A percentile compares a stretch with the other conserved stretches of the same genome.
Evolutionary conservation across 2,797 vertebrate species (phyloP).

Genomic region (Paramormyrops hopkinsi): DNA sequence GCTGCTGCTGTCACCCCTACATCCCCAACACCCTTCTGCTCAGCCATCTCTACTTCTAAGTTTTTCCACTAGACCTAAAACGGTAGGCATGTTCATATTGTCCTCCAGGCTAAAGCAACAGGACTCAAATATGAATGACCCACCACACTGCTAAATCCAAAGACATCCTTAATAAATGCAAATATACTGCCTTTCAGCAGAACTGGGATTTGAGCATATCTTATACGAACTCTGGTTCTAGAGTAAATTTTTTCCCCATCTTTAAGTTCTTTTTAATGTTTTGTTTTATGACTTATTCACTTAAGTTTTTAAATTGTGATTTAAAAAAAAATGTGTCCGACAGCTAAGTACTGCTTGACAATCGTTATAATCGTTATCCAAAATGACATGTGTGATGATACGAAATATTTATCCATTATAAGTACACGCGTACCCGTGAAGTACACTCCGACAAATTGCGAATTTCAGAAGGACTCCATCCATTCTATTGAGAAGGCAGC

Average conservation of each 20-base stretch:
- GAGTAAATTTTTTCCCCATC: neutral
- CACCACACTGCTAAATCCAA: slow-evolving; percentile 51
- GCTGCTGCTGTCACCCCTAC: slow-evolving; percentile 22
- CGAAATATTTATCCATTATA: neutral
- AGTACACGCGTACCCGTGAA: neutral
- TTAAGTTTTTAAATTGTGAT: neutral
- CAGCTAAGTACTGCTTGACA: neutral
- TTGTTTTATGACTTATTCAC: neutral
- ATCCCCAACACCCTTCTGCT: neutral
- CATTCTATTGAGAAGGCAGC: neutral
- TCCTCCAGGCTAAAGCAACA: slow-evolving; percentile 56
- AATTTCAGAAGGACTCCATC: neutral
- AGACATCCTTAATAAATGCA: slow-evolving; percentile 48
- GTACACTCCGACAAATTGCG: neutral
- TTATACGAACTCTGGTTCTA: neutral
- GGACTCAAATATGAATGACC: slow-evolving; percentile 60
- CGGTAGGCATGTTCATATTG: slow-evolving; percentile 59
- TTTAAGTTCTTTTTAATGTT: neutral
- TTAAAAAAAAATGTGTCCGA: neutral
- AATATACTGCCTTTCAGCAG: neutral
- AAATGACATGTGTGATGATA: neutral
- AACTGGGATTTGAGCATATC: neutral
- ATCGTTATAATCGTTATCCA: neutral
- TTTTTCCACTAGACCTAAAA: slow-evolving; percentile 54
- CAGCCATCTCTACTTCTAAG: slow-evolving; percentile 26